phyloP scores from a whole-genome alignment of 2,797 vertebrate species.

The Picus viridis region DNA sequence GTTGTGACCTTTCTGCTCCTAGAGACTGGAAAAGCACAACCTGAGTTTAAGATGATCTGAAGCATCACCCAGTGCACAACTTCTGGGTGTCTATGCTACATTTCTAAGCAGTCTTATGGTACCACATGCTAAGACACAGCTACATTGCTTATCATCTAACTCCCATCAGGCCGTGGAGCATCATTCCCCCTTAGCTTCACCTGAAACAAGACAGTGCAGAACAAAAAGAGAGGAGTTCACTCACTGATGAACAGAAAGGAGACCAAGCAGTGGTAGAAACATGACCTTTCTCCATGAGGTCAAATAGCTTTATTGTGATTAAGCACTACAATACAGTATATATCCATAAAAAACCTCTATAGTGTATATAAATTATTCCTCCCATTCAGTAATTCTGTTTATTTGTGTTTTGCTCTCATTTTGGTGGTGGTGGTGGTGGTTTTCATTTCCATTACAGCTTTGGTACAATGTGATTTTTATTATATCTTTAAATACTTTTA shows the following conservation, averaged over 20 bases:
- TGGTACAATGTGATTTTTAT: constrained; percentile 87
- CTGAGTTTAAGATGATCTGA: background rate
- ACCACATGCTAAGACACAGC: background rate
- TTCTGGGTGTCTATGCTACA: background rate
- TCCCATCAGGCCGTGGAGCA: background rate
- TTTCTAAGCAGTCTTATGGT: background rate
- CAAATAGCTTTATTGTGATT: constrained; percentile 92
- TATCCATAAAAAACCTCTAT: constrained; percentile 93
- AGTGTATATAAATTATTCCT: constrained; percentile 94
- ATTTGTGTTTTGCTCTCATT: constrained; percentile 44
- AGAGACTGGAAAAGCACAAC: background rate
- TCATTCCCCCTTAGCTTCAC: background rate
- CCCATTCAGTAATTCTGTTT: constrained; percentile 86
- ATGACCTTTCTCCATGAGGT: constrained; percentile 87
- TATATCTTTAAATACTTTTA: constrained; percentile 84
- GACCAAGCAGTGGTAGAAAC: constrained; percentile 82
- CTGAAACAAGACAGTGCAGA: background rate
- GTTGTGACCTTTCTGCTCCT: background rate
- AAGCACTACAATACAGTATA: constrained; percentile 95
- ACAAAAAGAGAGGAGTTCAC: background rate
- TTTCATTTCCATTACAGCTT: constrained; percentile 85
- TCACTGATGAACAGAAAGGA: constrained; percentile 61
- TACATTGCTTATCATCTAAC: background rate
- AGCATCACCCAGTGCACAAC: background rate
- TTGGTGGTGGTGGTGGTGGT: background rate